Evolutionary conservation across 2,113 vertebrate genomes (phyloP).

Genomic region (Phylloscopus trochilus): DNA sequence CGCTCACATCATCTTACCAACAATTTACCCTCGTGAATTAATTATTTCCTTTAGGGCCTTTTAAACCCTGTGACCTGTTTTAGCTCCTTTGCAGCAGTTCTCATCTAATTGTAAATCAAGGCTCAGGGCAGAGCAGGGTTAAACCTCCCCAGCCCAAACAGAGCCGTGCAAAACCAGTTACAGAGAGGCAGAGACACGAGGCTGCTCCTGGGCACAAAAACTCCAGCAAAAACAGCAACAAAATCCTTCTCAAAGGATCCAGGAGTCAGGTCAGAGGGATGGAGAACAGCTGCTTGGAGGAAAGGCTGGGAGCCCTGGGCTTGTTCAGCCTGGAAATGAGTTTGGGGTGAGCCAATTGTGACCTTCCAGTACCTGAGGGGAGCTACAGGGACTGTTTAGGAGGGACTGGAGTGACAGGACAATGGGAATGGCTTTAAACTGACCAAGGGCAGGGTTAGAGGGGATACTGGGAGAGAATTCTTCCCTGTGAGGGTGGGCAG

Average conservation of each 20-base stretch:
- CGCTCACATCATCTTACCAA: conserved; percentile 6
- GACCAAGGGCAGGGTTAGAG: rapidly evolving
- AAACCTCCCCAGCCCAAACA: neutral
- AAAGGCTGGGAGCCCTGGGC: neutral
- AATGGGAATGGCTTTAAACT: neutral
- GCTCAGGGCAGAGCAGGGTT: neutral
- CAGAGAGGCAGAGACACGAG: neutral
- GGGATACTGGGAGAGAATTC: rapidly evolving
- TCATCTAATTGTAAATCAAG: neutral
- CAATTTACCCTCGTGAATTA: conserved; percentile 44
- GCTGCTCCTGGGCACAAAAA: neutral
- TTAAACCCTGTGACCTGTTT: neutral
- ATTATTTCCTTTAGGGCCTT: neutral
- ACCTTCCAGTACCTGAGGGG: neutral
- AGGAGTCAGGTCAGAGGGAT: too few species aligned
- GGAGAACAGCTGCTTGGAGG: rapidly evolving
- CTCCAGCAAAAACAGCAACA: neutral
- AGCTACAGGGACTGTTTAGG: neutral
- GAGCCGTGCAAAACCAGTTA: neutral
- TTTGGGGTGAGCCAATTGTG: neutral
- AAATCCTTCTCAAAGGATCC: neutral
- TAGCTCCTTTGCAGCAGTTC: neutral
- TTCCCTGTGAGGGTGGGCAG: rapidly evolving
- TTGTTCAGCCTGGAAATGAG: neutral
- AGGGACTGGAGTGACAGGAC: neutral